Percentiles rank a stretch among this genome's conserved stretches.
phyloP scores from a whole-genome alignment of 2,888 invertebrate genomes.

The Eupithecia inturbata region DNA sequence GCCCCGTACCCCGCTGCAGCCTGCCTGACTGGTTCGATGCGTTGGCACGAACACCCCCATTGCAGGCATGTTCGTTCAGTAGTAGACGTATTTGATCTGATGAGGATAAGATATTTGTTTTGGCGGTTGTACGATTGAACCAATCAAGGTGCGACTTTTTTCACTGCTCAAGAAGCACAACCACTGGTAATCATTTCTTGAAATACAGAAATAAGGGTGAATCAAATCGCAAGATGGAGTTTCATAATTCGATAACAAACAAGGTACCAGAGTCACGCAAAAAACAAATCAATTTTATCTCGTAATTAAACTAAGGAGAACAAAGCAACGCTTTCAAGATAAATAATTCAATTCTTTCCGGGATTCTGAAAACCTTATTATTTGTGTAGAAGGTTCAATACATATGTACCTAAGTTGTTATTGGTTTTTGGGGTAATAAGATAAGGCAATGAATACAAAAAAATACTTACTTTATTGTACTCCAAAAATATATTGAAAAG shows the following conservation, averaged over 20 bases:
- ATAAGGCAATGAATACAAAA: no score
- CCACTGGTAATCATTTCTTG: no score
- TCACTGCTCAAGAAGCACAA: neutral
- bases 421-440: neutral
- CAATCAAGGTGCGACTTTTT: neutral
- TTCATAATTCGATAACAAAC: slow-evolving; percentile 41
- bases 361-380: slow-evolving; percentile 12
- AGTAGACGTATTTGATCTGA: no score
- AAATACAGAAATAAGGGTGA: neutral
- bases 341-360: slow-evolving; percentile 39
- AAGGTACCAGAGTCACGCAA: slow-evolving; percentile 42
- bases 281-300: slow-evolving; percentile 52
- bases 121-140: no score
- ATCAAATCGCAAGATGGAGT: slow-evolving; percentile 14
- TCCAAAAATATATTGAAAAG: no score
- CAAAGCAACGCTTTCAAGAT: slow-evolving; percentile 56
- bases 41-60: no score
- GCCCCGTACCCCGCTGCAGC: no score
- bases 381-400: slow-evolving; percentile 11
- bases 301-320: slow-evolving; percentile 50
- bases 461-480: no score
- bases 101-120: no score
- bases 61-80: no score
- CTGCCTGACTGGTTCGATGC: no score
- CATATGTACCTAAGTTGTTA: neutral